Evolutionary conservation across 2,113 vertebrate genomes (phyloP).

Genomic region (Bostrychus sinensis): DNA sequence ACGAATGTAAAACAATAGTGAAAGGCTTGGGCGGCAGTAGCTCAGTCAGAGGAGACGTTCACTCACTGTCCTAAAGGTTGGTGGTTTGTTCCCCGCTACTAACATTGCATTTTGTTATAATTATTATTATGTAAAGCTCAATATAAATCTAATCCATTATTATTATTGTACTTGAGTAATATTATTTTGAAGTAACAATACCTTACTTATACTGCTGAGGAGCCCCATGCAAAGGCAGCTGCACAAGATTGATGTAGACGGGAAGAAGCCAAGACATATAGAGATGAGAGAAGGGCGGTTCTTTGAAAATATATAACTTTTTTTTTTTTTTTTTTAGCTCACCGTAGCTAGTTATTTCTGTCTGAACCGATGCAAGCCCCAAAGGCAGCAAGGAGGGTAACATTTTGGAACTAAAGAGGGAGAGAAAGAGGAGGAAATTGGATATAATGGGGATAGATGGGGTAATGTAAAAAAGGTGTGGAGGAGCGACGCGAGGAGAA

Average conservation of each 20-base stretch:
- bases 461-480: conserved; percentile 43
- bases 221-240: conserved; percentile 43
- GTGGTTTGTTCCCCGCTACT: too few species aligned
- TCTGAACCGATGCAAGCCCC: conserved; percentile 36
- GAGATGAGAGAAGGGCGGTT: neutral
- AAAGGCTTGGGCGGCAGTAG: too few species aligned
- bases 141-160: too few species aligned
- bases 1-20: too few species aligned
- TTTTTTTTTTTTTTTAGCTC: conserved; percentile 26
- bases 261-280: conserved; percentile 1
- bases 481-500: conserved; percentile 35
- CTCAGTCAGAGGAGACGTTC: too few species aligned
- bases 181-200: too few species aligned
- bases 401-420: conserved; percentile 26
- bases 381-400: conserved; percentile 31
- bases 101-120: too few species aligned
- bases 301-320: conserved; percentile 17
- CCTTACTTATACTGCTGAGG: conserved; percentile 20
- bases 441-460: conserved; percentile 59
- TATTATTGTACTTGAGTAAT: too few species aligned
- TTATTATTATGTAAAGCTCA: too few species aligned
- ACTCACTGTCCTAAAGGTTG: too few species aligned
- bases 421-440: conserved; percentile 30
- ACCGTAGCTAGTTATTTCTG: conserved; percentile 41
- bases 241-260: conserved; percentile 17